Percentiles rank a stretch among this genome's conserved stretches.
Conservation (phyloP, 2,113 vertebrate species). For the Aptenodytes patagonicus region DNA sequence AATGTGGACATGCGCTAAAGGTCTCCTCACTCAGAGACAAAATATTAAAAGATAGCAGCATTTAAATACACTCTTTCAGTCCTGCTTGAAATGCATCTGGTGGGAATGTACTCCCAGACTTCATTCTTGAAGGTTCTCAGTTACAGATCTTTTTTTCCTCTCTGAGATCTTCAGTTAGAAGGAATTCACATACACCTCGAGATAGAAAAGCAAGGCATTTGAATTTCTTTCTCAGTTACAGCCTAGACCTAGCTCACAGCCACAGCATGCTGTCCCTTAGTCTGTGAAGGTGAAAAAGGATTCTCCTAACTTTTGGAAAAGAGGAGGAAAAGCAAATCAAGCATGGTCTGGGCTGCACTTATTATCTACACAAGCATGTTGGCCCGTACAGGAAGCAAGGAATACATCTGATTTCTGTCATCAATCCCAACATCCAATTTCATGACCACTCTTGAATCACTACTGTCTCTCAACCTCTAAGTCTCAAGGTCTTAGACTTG, state of each 20-base stretch:
- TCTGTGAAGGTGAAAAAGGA: neutral
- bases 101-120: neutral
- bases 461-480: neutral
- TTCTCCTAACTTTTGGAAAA: neutral
- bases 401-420: neutral
- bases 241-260: neutral
- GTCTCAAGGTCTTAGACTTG: neutral
- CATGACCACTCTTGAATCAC: neutral
- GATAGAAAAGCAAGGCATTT: neutral
- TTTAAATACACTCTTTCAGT: neutral
- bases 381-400: neutral
- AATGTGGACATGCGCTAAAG: neutral
- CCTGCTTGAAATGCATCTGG: neutral
- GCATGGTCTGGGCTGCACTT: neutral
- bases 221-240: neutral
- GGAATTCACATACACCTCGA: neutral
- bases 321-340: neutral
- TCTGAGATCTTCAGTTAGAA: neutral
- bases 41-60: neutral
- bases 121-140: neutral
- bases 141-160: neutral
- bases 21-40: neutral
- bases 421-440: neutral
- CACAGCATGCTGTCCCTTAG: neutral
- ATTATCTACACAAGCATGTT: neutral